Base-by-base conservation (phyloP, 2,888 invertebrate genomes). In the Pardosa pseudoannulata region DNA sequence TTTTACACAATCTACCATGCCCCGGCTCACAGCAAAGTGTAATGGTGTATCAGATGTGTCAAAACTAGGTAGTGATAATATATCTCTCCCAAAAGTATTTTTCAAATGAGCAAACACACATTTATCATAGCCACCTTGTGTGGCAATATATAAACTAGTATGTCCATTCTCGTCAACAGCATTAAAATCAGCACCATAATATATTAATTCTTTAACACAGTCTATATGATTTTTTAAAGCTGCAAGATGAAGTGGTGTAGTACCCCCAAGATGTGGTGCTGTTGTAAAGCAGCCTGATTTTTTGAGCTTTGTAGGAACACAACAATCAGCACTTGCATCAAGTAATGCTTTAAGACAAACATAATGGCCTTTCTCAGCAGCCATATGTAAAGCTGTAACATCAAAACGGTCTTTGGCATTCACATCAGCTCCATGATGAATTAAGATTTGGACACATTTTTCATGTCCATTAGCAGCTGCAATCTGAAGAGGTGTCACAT, bases 121-220 rank as follows among this genome's bases (percentile, higher is more conserved):
- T 5, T 89, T 89, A 23, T 89, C 89, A 31, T 89, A 90, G 0
- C 90, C 90, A 46, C 88, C 88, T 70, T 90, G 89, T 6, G 91
- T 91, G 13, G 91, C 91, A 16, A 91, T 90, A 80, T 90, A 91
- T 31, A 91, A 88, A 89, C 91, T 90, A 3, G 91, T 91, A 29
- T 90, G 88, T 13, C 91, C 90, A 32, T 89, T 83, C 79, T 91
- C 91, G 89, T 91, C 91, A 13, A 91, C 90, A 27, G 91, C 90
- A 88, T 91, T 91, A 88, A 91, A 91, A 86, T 91, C 91, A 0
- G 91, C 91, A 0, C 91, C 91, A 88, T 90, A 90, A 89, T 90
- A 90, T 65, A 91, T 91, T 31, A 91, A 89, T 71, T 90, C 89
- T 50, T 88, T 89, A 0, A 91, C 90, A 89, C 91, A 91, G 29